Base-by-base conservation (phyloP, 2,888 invertebrate species). In the Abrostola tripartita region DNA sequence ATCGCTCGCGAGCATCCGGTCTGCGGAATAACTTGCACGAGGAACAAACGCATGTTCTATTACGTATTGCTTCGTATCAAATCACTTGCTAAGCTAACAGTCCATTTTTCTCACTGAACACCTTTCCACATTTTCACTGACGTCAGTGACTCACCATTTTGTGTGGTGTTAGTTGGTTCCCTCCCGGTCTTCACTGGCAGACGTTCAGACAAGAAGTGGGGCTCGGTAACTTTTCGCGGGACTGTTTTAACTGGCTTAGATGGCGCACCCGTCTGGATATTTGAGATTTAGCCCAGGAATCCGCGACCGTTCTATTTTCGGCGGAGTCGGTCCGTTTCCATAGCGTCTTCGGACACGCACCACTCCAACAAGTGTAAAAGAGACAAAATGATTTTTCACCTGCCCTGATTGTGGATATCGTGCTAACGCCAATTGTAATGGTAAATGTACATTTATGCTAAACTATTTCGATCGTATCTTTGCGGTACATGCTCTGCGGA, bases 141-240 rank as follows among this genome's bases (percentile, higher is more conserved):
- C 88, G 86, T 89, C 88, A 85, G 86, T 86, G 90, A 95, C 96
- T 96, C 96, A 96, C 96, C 96, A 96, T 96, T 96, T 95, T 96
- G 95, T 95, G 95, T 93, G 95, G 95, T 95, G 95, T 94, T 95
- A 93, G 95, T 95, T 95, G 93, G 93, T 94, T 95, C 94, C 94
- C 94, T 95, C 95, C 95, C 93, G 95, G 94, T 95, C 96, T 96
- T 96, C 95, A 96, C 96, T 96, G 96, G 96, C 96, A 96, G 96
- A 95, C 96, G 96, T 93, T 95, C 95, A 95, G 96, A 96, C 96
- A 96, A 96, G 96, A 96, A 97, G 96, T 97, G 97, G 96, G 96
- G 96, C 96, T 95, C 95, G 92, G 95, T 94, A 95, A 94, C 95
- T 95, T 95, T 95, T 95, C 93, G 95, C 95, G 93, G 94, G 94